Evolutionary conservation across 2,888 invertebrate genomes (phyloP), one percentile per base, ranked within the genome.

Genomic region (Luffia ferchaultella): DNA sequence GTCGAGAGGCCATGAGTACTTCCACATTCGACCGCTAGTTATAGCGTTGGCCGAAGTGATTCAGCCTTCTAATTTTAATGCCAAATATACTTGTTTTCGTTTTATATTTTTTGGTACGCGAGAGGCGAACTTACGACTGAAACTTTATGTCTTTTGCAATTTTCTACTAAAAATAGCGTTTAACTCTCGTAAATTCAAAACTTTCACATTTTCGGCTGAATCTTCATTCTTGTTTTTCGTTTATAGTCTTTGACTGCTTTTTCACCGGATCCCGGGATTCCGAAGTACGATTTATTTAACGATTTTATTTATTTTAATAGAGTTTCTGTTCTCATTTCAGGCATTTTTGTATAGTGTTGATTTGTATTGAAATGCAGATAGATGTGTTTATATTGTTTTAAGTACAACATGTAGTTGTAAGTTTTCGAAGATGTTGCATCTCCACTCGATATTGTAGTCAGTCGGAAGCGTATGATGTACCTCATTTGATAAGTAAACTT

Each of bases 391-490:
- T 73, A 74, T 74, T 73, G 19, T 70, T 73, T 69, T 62, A 61
- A 62, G 60, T 63, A 57, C 57, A 56, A 56, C 42, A 16, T 2
- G 16, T 18, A 15, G 12, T 41, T 18, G 48, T 20, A 50, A 41
- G 41, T 41, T 18, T 41, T 46, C 41, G 20, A 46, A 18, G 46
- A 45, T 46, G 50, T 45, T 46, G 41, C 45, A 50, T 50, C 41
- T 47, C 20, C 16, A 47, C 16, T 16, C 16, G 30, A 40, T 40
- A 63, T 68, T 76, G n/a, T n/a, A n/a, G n/a, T n/a, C n/a, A 80
- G 79, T 82, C 80, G 79, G 73, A 79, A 76, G 74, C 71, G 73
- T 79, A 79, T 75, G 72, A 76, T 69, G 73, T 83, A 83, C 83
- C 82, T 83, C 83, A 83, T 82, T 78, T 77, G 73, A 67, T 70